Base-by-base conservation (phyloP, 2,888 invertebrate genomes). In the Cybosia mesomella region DNA sequence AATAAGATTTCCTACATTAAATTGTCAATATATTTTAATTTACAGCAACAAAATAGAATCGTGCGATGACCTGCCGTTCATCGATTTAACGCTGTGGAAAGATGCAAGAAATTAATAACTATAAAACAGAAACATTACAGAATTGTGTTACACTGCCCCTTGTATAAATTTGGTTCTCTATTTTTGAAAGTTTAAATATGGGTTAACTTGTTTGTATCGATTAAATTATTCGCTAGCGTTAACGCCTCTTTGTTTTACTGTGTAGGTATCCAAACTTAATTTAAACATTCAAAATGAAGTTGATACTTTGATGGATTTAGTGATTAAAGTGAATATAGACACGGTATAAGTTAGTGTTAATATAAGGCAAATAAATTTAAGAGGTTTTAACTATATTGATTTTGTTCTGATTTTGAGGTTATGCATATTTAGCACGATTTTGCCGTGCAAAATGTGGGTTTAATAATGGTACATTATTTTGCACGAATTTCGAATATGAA, bases 71-170 rank as follows among this genome's bases (percentile, higher is more conserved):
- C 82, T 96, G 68, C 95, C 96, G 55, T 83, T 85, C 62, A 79
- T 96, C 18, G 93, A 96, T 79, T 83, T 96, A 61, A 87, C 89
- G n/a, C 82, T 92, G 79, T 96, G 96, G 96, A 91, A 94, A 83
- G 96, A 96, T 82, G 78, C 80, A 15, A 81, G 63, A 75, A 75
- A 68, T 74, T 71, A 67, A 7, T 66, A 68, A 55, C 57, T 65
- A 58, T 49, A 9, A n/a, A 49, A 49, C n/a, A n/a, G 5, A 49
- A 49, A 49, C n/a, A n/a, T 8, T n/a, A n/a, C n/a, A n/a, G n/a
- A n/a, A n/a, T n/a, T n/a, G 9, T 49, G n/a, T 49, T 49, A 49
- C n/a, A n/a, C 49, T n/a, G n/a, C n/a, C n/a, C 49, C 18, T n/a
- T 18, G 18, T 49, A n/a, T 49, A 49, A 49, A 43, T 43, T 49